phyloP scores from a whole-genome alignment of 2,113 vertebrate species.

The Phainopepla nitens region DNA sequence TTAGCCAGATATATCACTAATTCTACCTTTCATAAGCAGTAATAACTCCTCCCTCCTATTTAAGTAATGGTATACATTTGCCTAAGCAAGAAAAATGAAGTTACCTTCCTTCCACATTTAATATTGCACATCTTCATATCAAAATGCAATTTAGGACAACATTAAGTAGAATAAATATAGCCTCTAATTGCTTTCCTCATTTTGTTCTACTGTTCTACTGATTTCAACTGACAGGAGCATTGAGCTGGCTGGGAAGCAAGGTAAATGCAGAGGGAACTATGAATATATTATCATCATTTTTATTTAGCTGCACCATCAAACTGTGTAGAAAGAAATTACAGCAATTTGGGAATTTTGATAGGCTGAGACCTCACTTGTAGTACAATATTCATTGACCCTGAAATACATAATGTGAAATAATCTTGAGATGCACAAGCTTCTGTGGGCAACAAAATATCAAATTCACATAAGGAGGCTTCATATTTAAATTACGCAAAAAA shows the following conservation, averaged over 20 bases:
- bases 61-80: not conserved
- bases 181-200: not conserved
- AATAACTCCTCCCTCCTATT: not conserved
- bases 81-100: not conserved
- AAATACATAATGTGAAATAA: constrained; percentile 11
- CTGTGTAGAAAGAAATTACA: not conserved
- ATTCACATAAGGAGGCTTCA: constrained; percentile 42
- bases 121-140: not conserved
- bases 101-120: constrained; percentile 1
- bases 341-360: not conserved
- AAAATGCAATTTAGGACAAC: not conserved
- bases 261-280: not conserved
- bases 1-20: not conserved
- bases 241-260: constrained; percentile 2
- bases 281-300: not conserved
- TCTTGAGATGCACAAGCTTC: not conserved
- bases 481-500: constrained; percentile 39
- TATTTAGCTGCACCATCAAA: not conserved
- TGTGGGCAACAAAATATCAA: constrained; percentile 20
- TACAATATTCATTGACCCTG: constrained; percentile 53
- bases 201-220: not conserved
- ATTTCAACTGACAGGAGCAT: constrained; percentile 7
- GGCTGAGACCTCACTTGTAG: constrained; percentile 55
- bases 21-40: not conserved
- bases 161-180: not conserved